Evolutionary conservation across 2,888 invertebrate species (phyloP).

Genomic region (Drosophila atripex): DNA sequence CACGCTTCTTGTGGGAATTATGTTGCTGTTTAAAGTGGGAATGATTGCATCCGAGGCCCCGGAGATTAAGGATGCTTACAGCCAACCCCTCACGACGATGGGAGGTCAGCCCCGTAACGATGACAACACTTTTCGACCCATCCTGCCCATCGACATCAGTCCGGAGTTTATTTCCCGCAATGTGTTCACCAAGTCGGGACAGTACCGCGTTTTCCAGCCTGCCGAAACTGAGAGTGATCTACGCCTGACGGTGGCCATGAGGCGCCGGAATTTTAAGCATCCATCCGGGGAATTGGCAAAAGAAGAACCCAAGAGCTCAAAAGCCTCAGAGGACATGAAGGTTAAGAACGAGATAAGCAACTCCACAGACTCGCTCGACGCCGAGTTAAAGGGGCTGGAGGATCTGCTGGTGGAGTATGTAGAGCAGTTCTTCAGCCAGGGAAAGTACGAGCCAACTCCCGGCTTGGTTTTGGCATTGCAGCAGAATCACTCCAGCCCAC

Average conservation of each 20-base stretch:
- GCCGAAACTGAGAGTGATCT: conserved; percentile 76
- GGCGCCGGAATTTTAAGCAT: conserved; percentile 52
- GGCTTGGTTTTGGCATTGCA: conserved; percentile 75
- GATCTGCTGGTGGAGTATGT: conserved; percentile 77
- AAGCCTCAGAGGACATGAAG: neutral
- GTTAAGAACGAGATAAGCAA: neutral
- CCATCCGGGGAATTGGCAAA: conserved; percentile 2
- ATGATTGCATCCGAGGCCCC: conserved; percentile 20
- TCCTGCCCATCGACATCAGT: conserved; percentile 72
- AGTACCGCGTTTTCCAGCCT: conserved; percentile 81
- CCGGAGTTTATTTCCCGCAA: conserved; percentile 76
- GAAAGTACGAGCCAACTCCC: conserved; percentile 74
- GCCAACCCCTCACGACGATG: conserved; percentile 67
- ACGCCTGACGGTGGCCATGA: conserved; percentile 56
- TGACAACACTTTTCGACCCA: conserved; percentile 79
- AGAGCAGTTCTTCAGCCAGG: conserved; percentile 73
- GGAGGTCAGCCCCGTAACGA: conserved; percentile 50
- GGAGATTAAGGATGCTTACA: conserved; percentile 43
- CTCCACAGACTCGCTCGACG: conserved; percentile 39
- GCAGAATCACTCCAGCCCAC: conserved; percentile 81
- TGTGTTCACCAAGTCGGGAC: conserved; percentile 80
- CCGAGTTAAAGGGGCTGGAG: conserved; percentile 75
- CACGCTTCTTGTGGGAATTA: conserved; percentile 22
- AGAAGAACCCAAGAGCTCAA: neutral
- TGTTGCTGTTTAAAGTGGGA: conserved; percentile 38